phyloP scores from a whole-genome alignment of 1,140 invertebrate genomes.

The Drosophila santomea region DNA sequence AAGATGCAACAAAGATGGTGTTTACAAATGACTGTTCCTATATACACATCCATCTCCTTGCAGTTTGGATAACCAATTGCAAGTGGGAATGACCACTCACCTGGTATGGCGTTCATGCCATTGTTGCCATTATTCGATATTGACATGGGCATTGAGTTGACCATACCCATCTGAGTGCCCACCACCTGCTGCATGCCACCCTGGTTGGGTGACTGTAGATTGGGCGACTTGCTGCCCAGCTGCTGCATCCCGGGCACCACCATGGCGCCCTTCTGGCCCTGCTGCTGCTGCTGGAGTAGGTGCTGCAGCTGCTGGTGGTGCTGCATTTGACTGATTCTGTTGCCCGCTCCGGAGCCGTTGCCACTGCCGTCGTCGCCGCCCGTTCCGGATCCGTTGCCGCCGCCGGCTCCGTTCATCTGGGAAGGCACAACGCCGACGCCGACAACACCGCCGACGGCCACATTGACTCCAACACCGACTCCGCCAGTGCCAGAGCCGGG shows the following conservation, averaged over 20 bases:
- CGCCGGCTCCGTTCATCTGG: conserved; percentile 88
- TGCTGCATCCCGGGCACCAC: conserved; percentile 90
- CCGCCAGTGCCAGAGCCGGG: conserved; percentile 86
- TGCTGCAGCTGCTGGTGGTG: conserved; percentile 84
- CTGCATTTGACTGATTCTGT: conserved; percentile 85
- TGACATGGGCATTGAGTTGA: conserved; percentile 87
- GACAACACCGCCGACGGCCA: conserved; percentile 84
- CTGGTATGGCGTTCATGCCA: conserved; percentile 88
- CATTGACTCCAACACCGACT: conserved; percentile 85
- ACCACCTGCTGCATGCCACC: conserved; percentile 85
- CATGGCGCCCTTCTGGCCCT: conserved; percentile 89
- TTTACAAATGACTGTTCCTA: too few species aligned
- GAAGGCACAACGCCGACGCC: conserved; percentile 85
- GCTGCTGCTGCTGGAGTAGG: conserved; percentile 72
- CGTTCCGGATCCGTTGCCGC: conserved; percentile 86
- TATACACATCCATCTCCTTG: neutral
- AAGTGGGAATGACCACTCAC: conserved; percentile 72
- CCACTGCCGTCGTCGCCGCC: conserved; percentile 82
- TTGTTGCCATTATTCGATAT: conserved; percentile 88
- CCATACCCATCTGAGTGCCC: conserved; percentile 86
- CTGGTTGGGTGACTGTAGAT: conserved; percentile 92
- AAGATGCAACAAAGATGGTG: neutral
- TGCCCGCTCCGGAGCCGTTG: conserved; percentile 79
- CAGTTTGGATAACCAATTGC: neutral
- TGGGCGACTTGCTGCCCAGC: conserved; percentile 91